Base-by-base conservation (phyloP, 2,888 invertebrate species). In the Labia minor region DNA sequence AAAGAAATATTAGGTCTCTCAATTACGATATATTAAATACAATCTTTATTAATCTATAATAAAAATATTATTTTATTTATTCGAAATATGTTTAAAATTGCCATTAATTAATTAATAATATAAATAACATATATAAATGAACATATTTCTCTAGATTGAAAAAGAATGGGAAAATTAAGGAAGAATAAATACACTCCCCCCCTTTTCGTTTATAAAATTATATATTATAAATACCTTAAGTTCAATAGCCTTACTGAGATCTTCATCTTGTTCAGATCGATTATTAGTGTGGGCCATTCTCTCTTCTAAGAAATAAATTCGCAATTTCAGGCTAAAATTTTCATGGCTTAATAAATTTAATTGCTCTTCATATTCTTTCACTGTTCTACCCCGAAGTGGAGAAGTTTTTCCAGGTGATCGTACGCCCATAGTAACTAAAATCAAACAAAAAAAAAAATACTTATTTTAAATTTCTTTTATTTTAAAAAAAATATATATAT, bases 301-400 rank as follows among this genome's bases (percentile, higher is more conserved):
- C 77, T 95, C 93, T 77, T 95, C 94, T 70, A 95, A 81, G 76
- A 94, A 92, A 79, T 92, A 95, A 73, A 96, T 89, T 66, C 94
- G 83, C 72, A 95, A 80, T 78, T 95, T 95, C 19, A 96, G 80
- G 78, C 92, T 89, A 75, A 95, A 96, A 77, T 95, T 96, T 77
- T 95, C 95, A 77, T 93, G 94, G 71, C 88, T 86, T 70, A 95
- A 79, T 63, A 84, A 83, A 65, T 86, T 85, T 71, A 95, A 82
- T 76, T 94, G 89, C 77, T 95, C 90, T 76, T 95, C 94, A 74
- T 90, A 89, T 72, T 95, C 94, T 74, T 93, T 93, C 82, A 95
- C 88, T 21, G 90, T 89, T 66, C 89, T 82, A 8, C 87, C 88
- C 72, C 84, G 82, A 65, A 77, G 77, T 1, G 81, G 78, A 4